Conservation (phyloP, 2,113 vertebrate species). For the Gymnobelideus leadbeateri region DNA sequence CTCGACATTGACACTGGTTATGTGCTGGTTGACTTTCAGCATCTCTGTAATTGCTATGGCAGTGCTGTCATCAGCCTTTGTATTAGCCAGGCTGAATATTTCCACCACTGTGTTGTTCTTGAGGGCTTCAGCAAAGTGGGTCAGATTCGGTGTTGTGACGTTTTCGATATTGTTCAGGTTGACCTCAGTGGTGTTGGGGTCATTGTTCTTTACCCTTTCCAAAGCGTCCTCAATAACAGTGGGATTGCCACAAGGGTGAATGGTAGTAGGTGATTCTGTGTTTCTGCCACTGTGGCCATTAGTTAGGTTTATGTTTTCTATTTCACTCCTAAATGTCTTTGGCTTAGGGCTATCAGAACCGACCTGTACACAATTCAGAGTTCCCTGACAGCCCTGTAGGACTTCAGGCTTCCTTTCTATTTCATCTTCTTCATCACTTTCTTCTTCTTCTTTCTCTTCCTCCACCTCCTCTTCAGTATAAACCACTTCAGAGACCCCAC, state of each 20-base stretch:
- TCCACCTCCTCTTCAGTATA: slow-evolving; percentile 84
- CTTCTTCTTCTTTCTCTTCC: slow-evolving; percentile 73
- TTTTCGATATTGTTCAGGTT: slow-evolving; percentile 99
- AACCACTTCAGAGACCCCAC: slow-evolving; percentile 86
- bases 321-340: slow-evolving; percentile 78
- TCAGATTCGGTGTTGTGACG: slow-evolving; percentile 91
- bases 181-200: slow-evolving; percentile 91
- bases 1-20: slow-evolving; percentile 94
- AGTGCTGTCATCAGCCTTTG: slow-evolving; percentile 91
- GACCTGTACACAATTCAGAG: slow-evolving; percentile 24
- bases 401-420: slow-evolving; percentile 70
- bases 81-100: slow-evolving; percentile 94
- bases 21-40: slow-evolving; percentile 91
- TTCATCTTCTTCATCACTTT: slow-evolving; percentile 77
- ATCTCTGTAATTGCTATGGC: slow-evolving; percentile 93
- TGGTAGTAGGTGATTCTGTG: slow-evolving; percentile 80
- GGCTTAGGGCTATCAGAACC: slow-evolving; percentile 69
- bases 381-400: slow-evolving; percentile 67
- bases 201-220: slow-evolving; percentile 89
- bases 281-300: slow-evolving; percentile 84
- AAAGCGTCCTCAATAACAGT: slow-evolving; percentile 94
- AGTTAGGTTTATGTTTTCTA: slow-evolving; percentile 71
- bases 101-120: slow-evolving; percentile 91
- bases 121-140: slow-evolving; percentile 93
- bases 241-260: slow-evolving; percentile 90